Evolutionary conservation across 2,888 invertebrate species (phyloP).

Genomic region (Sphecodes monilicornis): DNA sequence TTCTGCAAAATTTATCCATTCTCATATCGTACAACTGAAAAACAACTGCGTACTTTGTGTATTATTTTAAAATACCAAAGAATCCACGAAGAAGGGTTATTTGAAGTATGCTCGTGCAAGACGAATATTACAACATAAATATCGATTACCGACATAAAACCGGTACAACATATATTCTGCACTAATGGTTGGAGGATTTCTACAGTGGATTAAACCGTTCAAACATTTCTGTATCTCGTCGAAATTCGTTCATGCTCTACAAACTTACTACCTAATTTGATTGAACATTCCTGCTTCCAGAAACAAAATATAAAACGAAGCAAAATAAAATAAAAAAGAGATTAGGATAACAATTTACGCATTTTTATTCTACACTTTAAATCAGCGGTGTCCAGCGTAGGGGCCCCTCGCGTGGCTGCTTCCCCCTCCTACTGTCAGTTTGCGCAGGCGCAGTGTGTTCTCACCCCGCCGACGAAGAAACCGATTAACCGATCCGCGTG

Average conservation of each 20-base stretch:
- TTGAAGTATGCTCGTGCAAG: conserved; percentile 4
- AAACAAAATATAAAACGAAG: neutral
- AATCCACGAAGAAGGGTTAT: neutral
- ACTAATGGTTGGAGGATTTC: neutral
- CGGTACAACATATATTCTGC: neutral
- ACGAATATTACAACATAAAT: conserved; percentile 6
- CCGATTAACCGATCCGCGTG: too few species aligned
- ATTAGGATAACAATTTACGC: too few species aligned
- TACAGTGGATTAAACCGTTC: neutral
- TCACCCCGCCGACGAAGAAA: too few species aligned
- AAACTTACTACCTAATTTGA: neutral
- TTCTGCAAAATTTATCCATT: neutral
- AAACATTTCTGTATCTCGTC: neutral
- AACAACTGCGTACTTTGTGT: neutral
- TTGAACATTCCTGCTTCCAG: neutral
- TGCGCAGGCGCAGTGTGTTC: too few species aligned
- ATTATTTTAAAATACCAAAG: neutral
- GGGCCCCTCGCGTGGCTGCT: too few species aligned
- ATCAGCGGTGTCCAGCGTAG: too few species aligned
- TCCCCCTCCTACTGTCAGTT: too few species aligned
- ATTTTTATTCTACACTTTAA: too few species aligned
- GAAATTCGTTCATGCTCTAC: neutral
- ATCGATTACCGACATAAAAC: conserved; percentile 7
- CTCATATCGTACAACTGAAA: neutral
- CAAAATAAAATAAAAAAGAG: too few species aligned